A percentile compares a stretch with the other conserved stretches of the same genome.
Conservation (phyloP, 2,113 vertebrate species). For the Physeter macrocephalus region DNA sequence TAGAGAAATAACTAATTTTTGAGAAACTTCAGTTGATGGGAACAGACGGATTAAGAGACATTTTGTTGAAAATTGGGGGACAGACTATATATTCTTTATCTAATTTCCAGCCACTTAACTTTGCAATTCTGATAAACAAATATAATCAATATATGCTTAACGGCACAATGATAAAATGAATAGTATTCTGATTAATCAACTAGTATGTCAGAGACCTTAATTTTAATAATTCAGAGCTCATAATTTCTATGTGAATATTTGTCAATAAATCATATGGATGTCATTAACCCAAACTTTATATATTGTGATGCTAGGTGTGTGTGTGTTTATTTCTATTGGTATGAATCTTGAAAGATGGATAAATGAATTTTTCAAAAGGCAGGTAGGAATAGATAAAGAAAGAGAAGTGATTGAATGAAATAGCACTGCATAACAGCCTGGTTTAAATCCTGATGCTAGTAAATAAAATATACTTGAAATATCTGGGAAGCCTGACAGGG, state of each 20-base stretch:
- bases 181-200: neutral
- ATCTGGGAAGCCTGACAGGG: conserved; percentile 35
- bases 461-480: conserved; percentile 50
- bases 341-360: neutral
- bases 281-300: neutral
- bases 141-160: neutral
- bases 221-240: conserved; percentile 4
- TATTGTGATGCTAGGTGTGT: neutral
- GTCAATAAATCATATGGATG: neutral
- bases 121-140: neutral
- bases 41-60: neutral
- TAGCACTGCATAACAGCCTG: neutral
- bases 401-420: neutral
- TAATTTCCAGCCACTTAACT: neutral
- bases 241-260: neutral
- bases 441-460: conserved; percentile 6
- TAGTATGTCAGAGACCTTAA: neutral
- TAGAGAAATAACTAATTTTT: neutral
- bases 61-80: neutral
- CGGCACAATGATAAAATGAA: neutral
- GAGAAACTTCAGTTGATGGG: neutral
- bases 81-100: neutral
- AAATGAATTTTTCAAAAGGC: conserved; percentile 18
- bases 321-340: neutral
- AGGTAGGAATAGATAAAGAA: neutral